Conservation (phyloP, 2,797 vertebrate species). For the Acipenser ruthenus region DNA sequence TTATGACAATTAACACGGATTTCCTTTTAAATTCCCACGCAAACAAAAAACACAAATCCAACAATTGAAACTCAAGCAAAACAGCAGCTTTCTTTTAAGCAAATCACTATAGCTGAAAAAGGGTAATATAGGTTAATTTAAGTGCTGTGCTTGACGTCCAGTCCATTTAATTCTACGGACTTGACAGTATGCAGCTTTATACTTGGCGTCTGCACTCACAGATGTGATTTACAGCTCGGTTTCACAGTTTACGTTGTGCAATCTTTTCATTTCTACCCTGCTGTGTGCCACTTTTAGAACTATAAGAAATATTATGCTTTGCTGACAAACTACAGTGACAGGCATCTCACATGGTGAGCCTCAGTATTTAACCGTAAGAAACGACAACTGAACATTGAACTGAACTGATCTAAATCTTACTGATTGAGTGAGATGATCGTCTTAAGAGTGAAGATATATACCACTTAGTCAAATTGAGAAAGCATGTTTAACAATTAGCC, state of each 20-base stretch:
- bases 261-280: constrained; percentile 70
- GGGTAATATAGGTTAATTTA: constrained; percentile 54
- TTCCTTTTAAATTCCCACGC: too few relatives aligned
- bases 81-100: too few relatives aligned
- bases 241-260: constrained; percentile 61
- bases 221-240: constrained; percentile 72
- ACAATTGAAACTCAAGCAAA: too few relatives aligned
- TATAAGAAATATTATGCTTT: constrained; percentile 79
- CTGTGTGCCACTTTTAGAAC: constrained; percentile 73
- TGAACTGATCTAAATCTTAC: constrained; percentile 66
- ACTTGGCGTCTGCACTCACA: constrained; percentile 58
- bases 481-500: too few relatives aligned
- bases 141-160: constrained; percentile 65
- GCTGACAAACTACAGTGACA: constrained; percentile 80
- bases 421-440: constrained; percentile 68
- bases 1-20: too few relatives aligned
- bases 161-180: constrained; percentile 54
- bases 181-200: constrained; percentile 61
- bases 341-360: constrained; percentile 59
- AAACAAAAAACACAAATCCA: too few relatives aligned
- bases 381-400: constrained; percentile 62
- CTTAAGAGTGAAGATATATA: constrained; percentile 13
- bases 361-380: constrained; percentile 64
- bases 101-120: too few relatives aligned
- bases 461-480: too few relatives aligned